Percentiles rank a stretch among this genome's conserved stretches.
Evolutionary conservation across 2,797 vertebrate genomes (phyloP).

Genomic region (Epinephelus coioides): DNA sequence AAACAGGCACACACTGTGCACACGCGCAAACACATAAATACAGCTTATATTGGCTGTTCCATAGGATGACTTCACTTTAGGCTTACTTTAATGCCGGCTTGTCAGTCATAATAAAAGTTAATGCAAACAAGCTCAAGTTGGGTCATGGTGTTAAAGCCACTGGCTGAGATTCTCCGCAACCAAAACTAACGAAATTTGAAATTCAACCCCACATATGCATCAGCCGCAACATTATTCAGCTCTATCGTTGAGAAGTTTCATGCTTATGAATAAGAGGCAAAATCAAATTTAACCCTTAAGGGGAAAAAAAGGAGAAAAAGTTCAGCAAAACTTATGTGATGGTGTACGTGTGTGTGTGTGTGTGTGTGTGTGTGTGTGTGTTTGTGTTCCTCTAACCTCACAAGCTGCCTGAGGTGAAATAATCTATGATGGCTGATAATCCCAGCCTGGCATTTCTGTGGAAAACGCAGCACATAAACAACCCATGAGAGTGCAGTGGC

Average conservation of each 20-base stretch:
- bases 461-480: constrained; percentile 50
- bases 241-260: constrained; percentile 23
- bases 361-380: neutral
- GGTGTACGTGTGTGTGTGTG: too few species aligned
- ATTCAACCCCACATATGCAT: constrained; percentile 32
- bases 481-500: constrained; percentile 18
- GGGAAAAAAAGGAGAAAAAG: neutral
- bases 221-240: constrained; percentile 37
- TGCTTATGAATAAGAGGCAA: constrained; percentile 14
- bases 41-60: constrained; percentile 56
- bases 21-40: constrained; percentile 32
- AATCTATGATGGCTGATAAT: constrained; percentile 59
- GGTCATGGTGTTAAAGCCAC: constrained; percentile 29
- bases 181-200: constrained; percentile 44
- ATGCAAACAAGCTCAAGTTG: constrained; percentile 57
- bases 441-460: constrained; percentile 29
- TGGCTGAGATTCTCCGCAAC: constrained; percentile 24
- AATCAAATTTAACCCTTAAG: constrained; percentile 32
- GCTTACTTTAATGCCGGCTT: constrained; percentile 60
- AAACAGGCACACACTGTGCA: constrained; percentile 50
- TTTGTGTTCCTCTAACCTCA: constrained; percentile 37
- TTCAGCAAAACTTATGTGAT: constrained; percentile 31
- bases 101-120: constrained; percentile 64
- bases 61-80: constrained; percentile 43
- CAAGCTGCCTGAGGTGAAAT: constrained; percentile 41